Percentiles rank a stretch among this genome's conserved stretches.
phyloP scores from a whole-genome alignment of 2,888 invertebrate species.

The Euspilapteryx auroguttella region DNA sequence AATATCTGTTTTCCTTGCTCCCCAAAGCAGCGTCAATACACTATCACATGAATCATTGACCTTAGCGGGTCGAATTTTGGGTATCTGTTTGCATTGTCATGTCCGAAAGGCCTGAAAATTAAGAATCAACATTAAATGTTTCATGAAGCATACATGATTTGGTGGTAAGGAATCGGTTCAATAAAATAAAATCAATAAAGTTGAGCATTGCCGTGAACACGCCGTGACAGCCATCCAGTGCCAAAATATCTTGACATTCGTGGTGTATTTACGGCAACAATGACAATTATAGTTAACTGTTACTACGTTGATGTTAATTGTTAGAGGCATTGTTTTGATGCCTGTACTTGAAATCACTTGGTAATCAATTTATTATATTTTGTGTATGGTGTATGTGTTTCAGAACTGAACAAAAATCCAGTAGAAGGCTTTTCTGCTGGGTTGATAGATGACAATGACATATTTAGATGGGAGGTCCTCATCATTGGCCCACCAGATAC shows the following conservation, averaged over 20 bases:
- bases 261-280: constrained; percentile 26
- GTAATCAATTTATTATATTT: too few relatives aligned
- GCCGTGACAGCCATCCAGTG: constrained; percentile 35
- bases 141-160: too few relatives aligned
- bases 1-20: constrained; percentile 21
- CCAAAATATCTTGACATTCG: constrained; percentile 22
- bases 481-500: constrained; percentile 99
- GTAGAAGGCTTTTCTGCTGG: constrained; percentile 99
- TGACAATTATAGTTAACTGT: constrained; percentile 17
- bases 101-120: too few relatives aligned
- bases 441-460: constrained; percentile 98
- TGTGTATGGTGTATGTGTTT: constrained; percentile 40
- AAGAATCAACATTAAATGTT: too few relatives aligned
- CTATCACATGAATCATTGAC: constrained; percentile 51
- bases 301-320: too few relatives aligned
- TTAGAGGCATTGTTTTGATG: too few relatives aligned
- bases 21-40: constrained; percentile 28
- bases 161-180: too few relatives aligned
- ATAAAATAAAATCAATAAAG: constrained; percentile 42
- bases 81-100: constrained; percentile 8
- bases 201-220: constrained; percentile 10
- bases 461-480: constrained; percentile 99
- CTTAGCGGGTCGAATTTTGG: constrained; percentile 52
- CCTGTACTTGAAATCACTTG: too few relatives aligned
- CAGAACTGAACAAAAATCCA: constrained; percentile 98